These are phyloP conservation scores for Epistrophe eligans DNA, from an alignment of 2,888 invertebrate genomes.

Conservation along the genomic window DNA sequence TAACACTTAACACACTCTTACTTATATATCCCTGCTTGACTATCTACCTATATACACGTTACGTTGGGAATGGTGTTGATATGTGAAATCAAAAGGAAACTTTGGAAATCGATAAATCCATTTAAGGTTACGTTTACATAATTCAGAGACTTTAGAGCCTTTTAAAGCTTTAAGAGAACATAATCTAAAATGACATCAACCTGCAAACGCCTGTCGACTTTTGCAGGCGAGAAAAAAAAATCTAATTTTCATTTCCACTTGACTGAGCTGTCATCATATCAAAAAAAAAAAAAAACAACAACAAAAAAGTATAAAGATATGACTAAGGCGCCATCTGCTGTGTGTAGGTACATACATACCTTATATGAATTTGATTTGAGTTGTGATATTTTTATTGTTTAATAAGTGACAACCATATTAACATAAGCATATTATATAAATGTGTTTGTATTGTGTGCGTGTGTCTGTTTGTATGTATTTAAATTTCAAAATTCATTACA, in stretches of 20 bases:
- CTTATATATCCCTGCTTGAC: no score
- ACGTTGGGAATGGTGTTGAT: conserved; percentile 5
- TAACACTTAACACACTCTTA: conserved; percentile 4
- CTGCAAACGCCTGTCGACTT: conserved; percentile 37
- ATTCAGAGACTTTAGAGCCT: not conserved
- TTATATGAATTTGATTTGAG: no score
- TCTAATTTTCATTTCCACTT: conserved; percentile 30
- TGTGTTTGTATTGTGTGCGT: no score
- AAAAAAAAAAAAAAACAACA: no score
- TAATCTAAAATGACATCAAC: not conserved
- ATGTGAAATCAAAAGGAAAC: conserved; percentile 66
- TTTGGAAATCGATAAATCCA: conserved; percentile 50
- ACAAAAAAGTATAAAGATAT: no score
- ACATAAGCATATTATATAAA: not conserved
- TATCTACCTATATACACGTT: no score
- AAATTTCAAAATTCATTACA: conserved; percentile 36
- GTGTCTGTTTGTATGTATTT: not conserved
- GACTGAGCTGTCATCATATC: not conserved
- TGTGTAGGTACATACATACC: no score
- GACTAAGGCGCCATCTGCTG: no score
- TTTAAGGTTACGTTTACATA: not conserved
- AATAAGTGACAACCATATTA: conserved; percentile 47
- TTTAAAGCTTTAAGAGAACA: not conserved
- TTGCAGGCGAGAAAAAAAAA: conserved; percentile 14
- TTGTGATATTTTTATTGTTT: conserved; percentile 41